Conservation (phyloP, 2,113 vertebrate species). For the Hippocampus comes region DNA sequence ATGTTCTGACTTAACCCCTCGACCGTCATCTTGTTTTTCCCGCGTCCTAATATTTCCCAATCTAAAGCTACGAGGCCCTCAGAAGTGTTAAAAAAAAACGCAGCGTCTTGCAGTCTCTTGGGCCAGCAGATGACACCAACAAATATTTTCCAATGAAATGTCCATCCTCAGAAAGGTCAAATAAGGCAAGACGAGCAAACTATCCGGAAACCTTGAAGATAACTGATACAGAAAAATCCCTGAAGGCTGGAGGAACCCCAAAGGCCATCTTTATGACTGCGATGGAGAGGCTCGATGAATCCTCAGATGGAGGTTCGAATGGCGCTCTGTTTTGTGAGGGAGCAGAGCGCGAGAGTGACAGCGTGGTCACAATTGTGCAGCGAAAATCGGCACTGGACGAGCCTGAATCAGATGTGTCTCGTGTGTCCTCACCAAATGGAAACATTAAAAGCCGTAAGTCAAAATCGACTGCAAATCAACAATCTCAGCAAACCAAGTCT, state of each 20-base stretch:
- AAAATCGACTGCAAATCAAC: slow-evolving; percentile 8
- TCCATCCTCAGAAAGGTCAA: not conserved
- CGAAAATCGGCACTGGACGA: not conserved
- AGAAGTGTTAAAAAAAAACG: not conserved
- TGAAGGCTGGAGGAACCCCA: not conserved
- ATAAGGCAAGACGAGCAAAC: not conserved
- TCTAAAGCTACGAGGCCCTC: not conserved
- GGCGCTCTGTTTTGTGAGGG: not conserved
- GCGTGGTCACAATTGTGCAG: not conserved
- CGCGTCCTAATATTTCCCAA: not conserved
- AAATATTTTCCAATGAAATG: not conserved
- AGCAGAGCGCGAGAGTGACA: not conserved
- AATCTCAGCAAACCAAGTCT: not conserved
- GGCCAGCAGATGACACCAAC: not conserved
- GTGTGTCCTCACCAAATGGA: not conserved
- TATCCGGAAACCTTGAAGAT: not conserved
- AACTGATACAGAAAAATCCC: not conserved
- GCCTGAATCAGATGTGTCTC: slow-evolving; percentile 1
- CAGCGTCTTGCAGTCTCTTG: not conserved
- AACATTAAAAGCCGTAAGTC: not conserved
- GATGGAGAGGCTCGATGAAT: slow-evolving; percentile 9
- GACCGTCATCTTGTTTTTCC: not conserved
- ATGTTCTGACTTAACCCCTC: too few relatives aligned
- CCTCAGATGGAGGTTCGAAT: not conserved
- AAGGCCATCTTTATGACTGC: slow-evolving; percentile 19